These are phyloP conservation scores for Conops quadrifasciatus DNA, from an alignment of 2,888 invertebrate species.

Conservation along the genomic window DNA sequence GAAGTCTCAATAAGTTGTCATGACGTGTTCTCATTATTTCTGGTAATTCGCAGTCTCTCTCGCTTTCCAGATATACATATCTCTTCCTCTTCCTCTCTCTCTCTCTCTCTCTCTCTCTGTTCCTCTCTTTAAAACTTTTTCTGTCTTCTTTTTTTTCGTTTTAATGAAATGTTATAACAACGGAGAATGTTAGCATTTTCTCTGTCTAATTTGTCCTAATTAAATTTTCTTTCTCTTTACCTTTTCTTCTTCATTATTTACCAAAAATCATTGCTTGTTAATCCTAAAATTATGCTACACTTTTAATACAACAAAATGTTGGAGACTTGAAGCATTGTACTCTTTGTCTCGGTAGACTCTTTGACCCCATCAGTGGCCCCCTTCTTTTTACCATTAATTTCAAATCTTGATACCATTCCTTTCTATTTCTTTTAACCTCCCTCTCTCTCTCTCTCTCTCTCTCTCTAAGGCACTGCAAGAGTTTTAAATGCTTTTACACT, in stretches of 20 bases:
- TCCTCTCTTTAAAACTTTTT: background rate
- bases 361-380: background rate
- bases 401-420: background rate
- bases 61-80: too few species aligned
- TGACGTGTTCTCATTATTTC: background rate
- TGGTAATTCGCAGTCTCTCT: too few species aligned
- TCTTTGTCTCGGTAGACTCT: background rate
- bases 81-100: too few species aligned
- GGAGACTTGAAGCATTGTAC: background rate
- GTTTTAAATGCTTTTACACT: background rate
- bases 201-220: background rate
- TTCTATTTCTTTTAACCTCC: background rate
- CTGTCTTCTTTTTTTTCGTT: background rate
- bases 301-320: conserved; percentile 19
- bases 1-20: conserved; percentile 2
- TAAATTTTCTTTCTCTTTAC: background rate
- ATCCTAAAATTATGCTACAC: conserved; percentile 29
- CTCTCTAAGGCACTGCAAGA: background rate
- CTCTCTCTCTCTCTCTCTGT: too few species aligned
- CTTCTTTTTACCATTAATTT: background rate
- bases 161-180: too few species aligned
- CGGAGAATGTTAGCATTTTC: too few species aligned
- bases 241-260: background rate
- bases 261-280: conserved; percentile 14
- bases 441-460: background rate